Evolutionary conservation across 30 jellyfish, hydroid and myxozoan genomes (phyloP).

Genomic region (Mastigias papua): DNA sequence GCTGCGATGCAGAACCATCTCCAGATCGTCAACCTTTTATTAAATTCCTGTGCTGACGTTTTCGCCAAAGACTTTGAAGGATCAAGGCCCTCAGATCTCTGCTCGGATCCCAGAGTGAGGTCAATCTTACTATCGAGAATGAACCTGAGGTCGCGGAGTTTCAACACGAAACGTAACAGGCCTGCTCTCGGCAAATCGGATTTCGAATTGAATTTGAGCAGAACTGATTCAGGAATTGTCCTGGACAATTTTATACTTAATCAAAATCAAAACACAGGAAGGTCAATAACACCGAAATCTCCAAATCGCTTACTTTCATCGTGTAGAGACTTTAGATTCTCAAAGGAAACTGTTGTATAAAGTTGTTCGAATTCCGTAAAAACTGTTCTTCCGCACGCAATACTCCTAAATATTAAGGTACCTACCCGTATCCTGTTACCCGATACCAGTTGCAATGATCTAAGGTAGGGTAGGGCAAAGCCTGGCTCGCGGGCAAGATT

Average conservation of each 20-base stretch:
- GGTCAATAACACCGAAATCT: not conserved
- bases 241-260: not conserved
- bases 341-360: slow-evolving; percentile 39
- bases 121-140: slow-evolving; percentile 18
- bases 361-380: too few species aligned
- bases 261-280: not conserved
- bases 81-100: slow-evolving; percentile 51
- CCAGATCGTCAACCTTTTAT: slow-evolving; percentile 27
- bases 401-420: too few species aligned
- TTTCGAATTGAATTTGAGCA: slow-evolving; percentile 2
- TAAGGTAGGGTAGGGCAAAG: too few species aligned
- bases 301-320: slow-evolving; percentile 16
- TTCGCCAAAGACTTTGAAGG: slow-evolving; percentile 52
- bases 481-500: too few species aligned
- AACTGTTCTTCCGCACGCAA: too few species aligned
- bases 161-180: slow-evolving; percentile 18
- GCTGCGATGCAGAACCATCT: slow-evolving; percentile 25
- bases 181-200: not conserved
- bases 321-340: slow-evolving; percentile 27
- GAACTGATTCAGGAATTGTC: slow-evolving; percentile 47
- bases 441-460: too few species aligned
- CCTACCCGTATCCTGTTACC: too few species aligned
- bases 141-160: slow-evolving; percentile 59
- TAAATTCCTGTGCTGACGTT: slow-evolving; percentile 65
- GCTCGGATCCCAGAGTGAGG: slow-evolving; percentile 45